These are phyloP conservation scores for Melanchra persicariae DNA, from an alignment of 2,888 invertebrate genomes.

Conservation along the genomic window DNA sequence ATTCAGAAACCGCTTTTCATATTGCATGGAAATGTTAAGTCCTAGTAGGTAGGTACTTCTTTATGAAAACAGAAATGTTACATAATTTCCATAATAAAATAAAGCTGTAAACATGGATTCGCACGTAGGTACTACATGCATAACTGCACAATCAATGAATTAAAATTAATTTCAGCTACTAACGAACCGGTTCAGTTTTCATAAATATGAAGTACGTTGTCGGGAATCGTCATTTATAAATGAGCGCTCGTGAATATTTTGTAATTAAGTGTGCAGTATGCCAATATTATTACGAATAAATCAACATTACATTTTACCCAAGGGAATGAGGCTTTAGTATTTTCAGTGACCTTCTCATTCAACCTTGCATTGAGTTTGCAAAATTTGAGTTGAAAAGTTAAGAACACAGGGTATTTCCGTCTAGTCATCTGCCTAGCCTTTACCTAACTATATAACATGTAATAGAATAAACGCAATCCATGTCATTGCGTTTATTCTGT, in stretches of 20 bases:
- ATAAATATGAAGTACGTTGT: constrained; percentile 31
- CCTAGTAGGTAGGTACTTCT: neutral
- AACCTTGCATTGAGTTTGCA: neutral
- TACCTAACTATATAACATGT: no score
- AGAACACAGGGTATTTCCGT: neutral
- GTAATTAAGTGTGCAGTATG: constrained; percentile 19
- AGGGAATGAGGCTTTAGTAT: neutral
- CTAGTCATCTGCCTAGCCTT: neutral
- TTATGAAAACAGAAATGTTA: neutral
- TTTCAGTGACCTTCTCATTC: neutral
- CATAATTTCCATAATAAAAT: neutral
- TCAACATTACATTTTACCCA: neutral
- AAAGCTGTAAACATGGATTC: neutral
- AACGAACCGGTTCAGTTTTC: constrained; percentile 48
- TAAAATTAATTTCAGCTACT: constrained; percentile 44
- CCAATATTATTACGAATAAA: constrained; percentile 19
- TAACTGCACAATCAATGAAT: constrained; percentile 23
- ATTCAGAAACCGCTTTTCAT: no score
- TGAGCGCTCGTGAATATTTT: constrained; percentile 32
- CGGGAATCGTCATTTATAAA: constrained; percentile 40
- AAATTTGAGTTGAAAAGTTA: neutral
- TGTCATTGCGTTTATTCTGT: no score
- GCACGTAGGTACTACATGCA: neutral
- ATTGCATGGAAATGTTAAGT: no score
- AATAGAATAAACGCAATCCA: no score